Evolutionary conservation across 2,888 invertebrate species (phyloP).

Genomic region (Patella ulyssiponensis): DNA sequence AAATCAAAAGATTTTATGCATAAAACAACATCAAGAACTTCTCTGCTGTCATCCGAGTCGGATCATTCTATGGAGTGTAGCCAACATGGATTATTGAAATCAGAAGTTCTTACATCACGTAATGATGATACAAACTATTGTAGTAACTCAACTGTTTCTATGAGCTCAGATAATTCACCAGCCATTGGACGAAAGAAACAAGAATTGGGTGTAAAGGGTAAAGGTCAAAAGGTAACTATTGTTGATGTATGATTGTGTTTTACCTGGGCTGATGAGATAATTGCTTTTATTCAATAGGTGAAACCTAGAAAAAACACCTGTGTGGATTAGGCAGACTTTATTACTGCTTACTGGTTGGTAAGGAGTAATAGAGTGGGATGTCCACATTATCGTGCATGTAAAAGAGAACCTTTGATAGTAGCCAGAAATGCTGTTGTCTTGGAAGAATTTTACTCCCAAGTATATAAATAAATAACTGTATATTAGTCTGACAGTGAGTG

Average conservation of each 20-base stretch:
- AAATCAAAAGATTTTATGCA: constrained; percentile 37
- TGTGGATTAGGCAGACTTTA: no score
- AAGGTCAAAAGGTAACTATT: constrained; percentile 20
- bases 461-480: no score
- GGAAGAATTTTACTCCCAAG: no score
- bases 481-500: no score
- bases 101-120: constrained; percentile 42
- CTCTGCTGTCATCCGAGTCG: constrained; percentile 60
- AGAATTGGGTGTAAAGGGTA: constrained; percentile 17
- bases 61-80: constrained; percentile 59
- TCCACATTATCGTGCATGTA: no score
- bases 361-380: no score
- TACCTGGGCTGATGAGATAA: no score
- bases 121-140: constrained; percentile 53
- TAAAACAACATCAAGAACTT: constrained; percentile 58
- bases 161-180: constrained; percentile 59
- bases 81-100: constrained; percentile 34
- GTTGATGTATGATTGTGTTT: neutral
- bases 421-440: no score
- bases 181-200: constrained; percentile 40
- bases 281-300: no score
- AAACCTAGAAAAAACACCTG: no score
- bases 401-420: no score
- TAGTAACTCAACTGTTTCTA: constrained; percentile 60
- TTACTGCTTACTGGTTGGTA: no score